Percentiles rank a stretch among this genome's conserved stretches.
These are phyloP conservation scores for Ips typographus DNA, from an alignment of 1,140 invertebrate genomes.

Conservation along the genomic window DNA sequence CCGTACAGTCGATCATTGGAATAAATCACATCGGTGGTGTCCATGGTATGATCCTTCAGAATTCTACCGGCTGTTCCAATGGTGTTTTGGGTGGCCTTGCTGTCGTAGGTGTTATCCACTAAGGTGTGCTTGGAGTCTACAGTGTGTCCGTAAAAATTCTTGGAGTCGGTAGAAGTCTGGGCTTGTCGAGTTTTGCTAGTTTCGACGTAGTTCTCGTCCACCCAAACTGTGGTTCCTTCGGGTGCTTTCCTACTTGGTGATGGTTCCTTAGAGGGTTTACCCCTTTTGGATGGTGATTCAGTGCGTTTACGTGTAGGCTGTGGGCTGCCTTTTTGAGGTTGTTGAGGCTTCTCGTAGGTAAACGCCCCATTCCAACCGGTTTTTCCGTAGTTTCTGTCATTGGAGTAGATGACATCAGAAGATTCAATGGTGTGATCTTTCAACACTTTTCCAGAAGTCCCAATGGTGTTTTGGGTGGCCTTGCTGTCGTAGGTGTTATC, in stretches of 20 bases:
- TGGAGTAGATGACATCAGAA: constrained; percentile 47
- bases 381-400: constrained; percentile 48
- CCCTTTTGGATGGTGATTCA: constrained; percentile 21
- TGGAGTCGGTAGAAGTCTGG: constrained; percentile 42
- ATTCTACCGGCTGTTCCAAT: constrained; percentile 46
- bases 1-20: constrained; percentile 47
- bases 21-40: constrained; percentile 46
- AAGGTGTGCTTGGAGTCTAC: constrained; percentile 40
- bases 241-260: constrained; percentile 14
- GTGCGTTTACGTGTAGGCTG: constrained; percentile 6
- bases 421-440: constrained; percentile 41
- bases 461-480: constrained; percentile 47
- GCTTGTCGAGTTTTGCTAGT: constrained; percentile 37
- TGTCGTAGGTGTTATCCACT: constrained; percentile 46
- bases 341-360: constrained; percentile 36
- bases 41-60: constrained; percentile 41
- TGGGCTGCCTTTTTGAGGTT: constrained; percentile 10
- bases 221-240: constrained; percentile 38
- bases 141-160: constrained; percentile 47
- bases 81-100: constrained; percentile 46
- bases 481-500: constrained; percentile 46
- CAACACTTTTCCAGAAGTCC: constrained; percentile 44
- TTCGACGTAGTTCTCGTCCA: constrained; percentile 42
- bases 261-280: constrained; percentile 8
- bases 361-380: constrained; percentile 50